These are phyloP conservation scores for Andrena dorsata DNA, from an alignment of 2,888 invertebrate genomes.

Conservation along the genomic window DNA sequence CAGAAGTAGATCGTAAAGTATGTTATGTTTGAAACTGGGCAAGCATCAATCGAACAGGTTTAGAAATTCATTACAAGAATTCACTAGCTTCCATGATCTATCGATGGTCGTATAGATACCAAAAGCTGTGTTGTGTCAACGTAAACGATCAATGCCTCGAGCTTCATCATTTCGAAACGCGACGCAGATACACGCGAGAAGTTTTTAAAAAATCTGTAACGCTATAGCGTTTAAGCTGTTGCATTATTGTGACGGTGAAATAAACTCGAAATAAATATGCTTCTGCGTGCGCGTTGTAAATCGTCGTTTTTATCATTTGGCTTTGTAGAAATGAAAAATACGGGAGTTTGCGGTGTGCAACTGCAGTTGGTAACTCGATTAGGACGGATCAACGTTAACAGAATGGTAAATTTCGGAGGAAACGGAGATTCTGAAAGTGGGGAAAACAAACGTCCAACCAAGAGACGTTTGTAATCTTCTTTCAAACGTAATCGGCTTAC, in stretches of 20 bases:
- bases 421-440: constrained; percentile 21
- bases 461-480: constrained; percentile 20
- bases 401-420: constrained; percentile 24
- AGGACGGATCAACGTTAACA: constrained; percentile 20
- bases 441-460: constrained; percentile 31
- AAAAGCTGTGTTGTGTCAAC: too few species aligned
- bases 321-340: constrained; percentile 14
- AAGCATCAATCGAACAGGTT: too few species aligned
- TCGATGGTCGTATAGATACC: too few species aligned
- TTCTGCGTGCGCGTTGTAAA: neutral
- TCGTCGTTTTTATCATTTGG: constrained; percentile 11
- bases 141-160: neutral
- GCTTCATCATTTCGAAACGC: neutral
- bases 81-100: too few species aligned
- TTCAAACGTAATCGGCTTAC: constrained; percentile 41
- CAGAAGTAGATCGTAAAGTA: too few species aligned
- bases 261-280: constrained; percentile 37
- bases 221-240: constrained; percentile 20
- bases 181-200: neutral
- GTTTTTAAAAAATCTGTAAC: constrained; percentile 15
- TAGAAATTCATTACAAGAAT: too few species aligned
- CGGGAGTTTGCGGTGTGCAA: neutral
- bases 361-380: constrained; percentile 17
- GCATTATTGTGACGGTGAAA: constrained; percentile 24
- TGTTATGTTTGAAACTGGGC: too few species aligned